These are phyloP conservation scores for Muscicapa striata DNA, from an alignment of 2,797 vertebrate genomes.

Conservation along the genomic window DNA sequence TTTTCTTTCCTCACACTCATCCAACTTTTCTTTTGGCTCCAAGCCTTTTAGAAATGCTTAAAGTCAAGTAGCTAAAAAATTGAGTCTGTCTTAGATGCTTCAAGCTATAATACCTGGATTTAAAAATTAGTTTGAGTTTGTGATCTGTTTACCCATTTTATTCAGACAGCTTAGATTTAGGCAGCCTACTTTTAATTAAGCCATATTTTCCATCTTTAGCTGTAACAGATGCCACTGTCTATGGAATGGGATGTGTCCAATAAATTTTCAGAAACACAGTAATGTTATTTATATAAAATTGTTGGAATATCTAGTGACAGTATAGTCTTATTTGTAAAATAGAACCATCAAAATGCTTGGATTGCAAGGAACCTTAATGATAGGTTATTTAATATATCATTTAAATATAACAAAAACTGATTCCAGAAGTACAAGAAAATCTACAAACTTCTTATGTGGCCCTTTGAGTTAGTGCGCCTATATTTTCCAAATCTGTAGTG, in stretches of 20 bases:
- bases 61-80: constrained; percentile 52
- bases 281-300: neutral
- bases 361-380: neutral
- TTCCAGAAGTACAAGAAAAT: neutral
- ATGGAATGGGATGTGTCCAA: neutral
- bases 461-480: neutral
- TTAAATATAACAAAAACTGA: neutral
- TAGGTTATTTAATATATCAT: neutral
- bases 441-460: neutral
- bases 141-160: neutral
- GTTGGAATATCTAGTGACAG: neutral
- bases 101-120: constrained; percentile 19
- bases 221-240: neutral
- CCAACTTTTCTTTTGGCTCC: constrained; percentile 41
- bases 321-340: neutral
- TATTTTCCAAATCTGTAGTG: neutral
- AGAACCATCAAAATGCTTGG: neutral
- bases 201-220: neutral
- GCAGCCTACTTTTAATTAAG: neutral
- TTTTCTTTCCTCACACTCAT: constrained; percentile 64
- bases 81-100: neutral
- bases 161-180: neutral
- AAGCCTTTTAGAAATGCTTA: constrained; percentile 3
- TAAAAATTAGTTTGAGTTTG: neutral
- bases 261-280: neutral